Conservation (phyloP, 2,888 invertebrate genomes). For the Drosophila rubida region DNA sequence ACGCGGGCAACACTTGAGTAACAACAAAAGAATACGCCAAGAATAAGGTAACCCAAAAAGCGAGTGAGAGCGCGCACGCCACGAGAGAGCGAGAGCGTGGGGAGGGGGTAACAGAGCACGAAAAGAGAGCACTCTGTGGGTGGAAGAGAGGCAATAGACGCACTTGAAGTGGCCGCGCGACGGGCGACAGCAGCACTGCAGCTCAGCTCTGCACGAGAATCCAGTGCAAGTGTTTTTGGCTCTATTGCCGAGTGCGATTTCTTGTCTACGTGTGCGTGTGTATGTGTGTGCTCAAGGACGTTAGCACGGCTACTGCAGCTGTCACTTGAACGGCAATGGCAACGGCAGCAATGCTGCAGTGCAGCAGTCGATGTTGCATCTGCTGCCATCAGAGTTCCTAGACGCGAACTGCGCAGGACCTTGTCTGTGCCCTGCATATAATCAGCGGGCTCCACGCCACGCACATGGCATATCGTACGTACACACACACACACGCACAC, state of each 20-base stretch:
- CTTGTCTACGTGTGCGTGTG: conserved; percentile 4
- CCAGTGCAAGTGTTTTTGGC: conserved; percentile 47
- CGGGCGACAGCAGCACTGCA: conserved; percentile 18
- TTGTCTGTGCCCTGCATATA: conserved; percentile 52
- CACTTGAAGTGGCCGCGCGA: conserved; percentile 65
- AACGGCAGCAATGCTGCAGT: conserved; percentile 60
- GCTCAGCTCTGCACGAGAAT: conserved; percentile 41
- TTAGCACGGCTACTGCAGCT: conserved; percentile 41
- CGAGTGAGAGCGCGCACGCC: neutral
- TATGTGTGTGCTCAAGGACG: conserved; percentile 65
- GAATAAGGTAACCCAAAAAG: conserved; percentile 77
- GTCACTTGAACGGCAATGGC: conserved; percentile 60
- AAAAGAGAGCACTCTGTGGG: conserved; percentile 20
- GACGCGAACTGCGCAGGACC: conserved; percentile 72
- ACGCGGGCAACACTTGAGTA: conserved; percentile 50
- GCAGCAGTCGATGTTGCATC: conserved; percentile 37
- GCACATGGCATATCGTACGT: conserved; percentile 12
- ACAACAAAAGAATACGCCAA: conserved; percentile 65
- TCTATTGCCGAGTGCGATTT: neutral
- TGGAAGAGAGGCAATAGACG: conserved; percentile 64
- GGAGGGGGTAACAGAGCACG: conserved; percentile 4
- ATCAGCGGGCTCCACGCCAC: conserved; percentile 5
- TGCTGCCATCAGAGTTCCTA: conserved; percentile 42
- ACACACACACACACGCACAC: conserved; percentile 40
- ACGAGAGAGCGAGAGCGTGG: conserved; percentile 4